Percentiles rank a stretch among this genome's conserved stretches.
These are phyloP conservation scores for Pandemis heparana DNA, from an alignment of 2,888 invertebrate genomes.

Conservation along the genomic window DNA sequence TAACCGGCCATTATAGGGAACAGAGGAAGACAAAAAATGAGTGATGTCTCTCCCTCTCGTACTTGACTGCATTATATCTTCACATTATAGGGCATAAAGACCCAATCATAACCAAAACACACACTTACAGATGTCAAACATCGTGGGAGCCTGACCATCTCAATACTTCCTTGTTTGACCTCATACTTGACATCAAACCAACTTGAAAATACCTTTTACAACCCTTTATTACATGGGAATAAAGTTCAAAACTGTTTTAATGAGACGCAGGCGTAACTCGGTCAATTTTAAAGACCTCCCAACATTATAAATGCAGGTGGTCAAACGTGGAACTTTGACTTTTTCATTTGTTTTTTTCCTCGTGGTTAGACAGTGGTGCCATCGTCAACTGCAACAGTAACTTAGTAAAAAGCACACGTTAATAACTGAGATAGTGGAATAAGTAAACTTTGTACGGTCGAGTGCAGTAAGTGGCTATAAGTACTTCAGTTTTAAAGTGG, in stretches of 20 bases:
- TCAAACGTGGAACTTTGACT: background rate
- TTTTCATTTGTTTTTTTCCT: background rate
- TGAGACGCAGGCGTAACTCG: background rate
- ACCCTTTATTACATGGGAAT: background rate
- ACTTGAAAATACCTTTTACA: constrained; percentile 4
- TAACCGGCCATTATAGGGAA: no score
- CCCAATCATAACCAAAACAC: constrained; percentile 21
- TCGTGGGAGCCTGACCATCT: constrained; percentile 80
- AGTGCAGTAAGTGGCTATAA: constrained; percentile 36
- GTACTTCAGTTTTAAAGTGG: constrained; percentile 26
- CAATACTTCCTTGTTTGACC: constrained; percentile 67
- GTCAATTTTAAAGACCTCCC: constrained; percentile 19
- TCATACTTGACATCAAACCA: constrained; percentile 48
- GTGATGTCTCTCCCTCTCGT: background rate
- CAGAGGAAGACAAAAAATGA: no score
- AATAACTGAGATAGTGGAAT: constrained; percentile 50
- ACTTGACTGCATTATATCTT: constrained; percentile 5
- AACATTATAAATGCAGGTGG: constrained; percentile 12
- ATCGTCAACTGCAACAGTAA: constrained; percentile 10
- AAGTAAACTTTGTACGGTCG: constrained; percentile 29
- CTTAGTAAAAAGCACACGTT: constrained; percentile 50
- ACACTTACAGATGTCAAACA: constrained; percentile 50
- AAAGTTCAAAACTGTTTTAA: constrained; percentile 3
- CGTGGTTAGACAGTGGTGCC: background rate
- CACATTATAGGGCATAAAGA: constrained; percentile 23